phyloP scores from a whole-genome alignment of 2,888 invertebrate genomes.

The Neoascia interrupta region DNA sequence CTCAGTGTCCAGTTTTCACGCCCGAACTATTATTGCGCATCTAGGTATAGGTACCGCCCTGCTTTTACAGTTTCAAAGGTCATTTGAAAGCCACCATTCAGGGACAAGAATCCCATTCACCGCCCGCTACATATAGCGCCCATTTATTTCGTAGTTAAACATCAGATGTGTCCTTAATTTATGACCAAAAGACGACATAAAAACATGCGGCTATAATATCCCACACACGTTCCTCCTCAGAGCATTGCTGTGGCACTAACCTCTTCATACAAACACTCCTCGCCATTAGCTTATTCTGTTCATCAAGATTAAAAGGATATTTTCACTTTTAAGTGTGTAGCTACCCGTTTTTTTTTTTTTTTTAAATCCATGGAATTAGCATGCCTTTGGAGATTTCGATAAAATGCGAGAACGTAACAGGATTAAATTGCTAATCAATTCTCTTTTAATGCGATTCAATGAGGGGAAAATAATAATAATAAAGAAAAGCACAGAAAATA shows the following conservation, averaged over 20 bases:
- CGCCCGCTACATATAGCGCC: constrained; percentile 34
- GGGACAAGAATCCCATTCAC: constrained; percentile 41
- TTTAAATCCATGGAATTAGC: constrained; percentile 46
- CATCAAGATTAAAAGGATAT: constrained; percentile 54
- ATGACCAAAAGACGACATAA: constrained; percentile 46
- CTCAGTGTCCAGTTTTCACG: too few relatives aligned
- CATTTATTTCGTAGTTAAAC: constrained; percentile 56
- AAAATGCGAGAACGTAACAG: constrained; percentile 47
- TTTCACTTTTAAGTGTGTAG: constrained; percentile 59
- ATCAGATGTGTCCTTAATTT: constrained; percentile 53
- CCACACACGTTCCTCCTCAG: constrained; percentile 12
- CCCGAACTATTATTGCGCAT: too few relatives aligned
- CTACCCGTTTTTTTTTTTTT: too few relatives aligned
- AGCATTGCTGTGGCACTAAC: background rate
- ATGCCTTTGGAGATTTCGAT: constrained; percentile 30
- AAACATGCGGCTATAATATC: constrained; percentile 25
- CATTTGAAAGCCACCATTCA: constrained; percentile 32
- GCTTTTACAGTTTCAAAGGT: constrained; percentile 1
- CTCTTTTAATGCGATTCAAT: constrained; percentile 59
- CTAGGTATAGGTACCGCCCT: too few relatives aligned
- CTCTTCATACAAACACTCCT: background rate
- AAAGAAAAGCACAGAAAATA: constrained; percentile 34
- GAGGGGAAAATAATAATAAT: constrained; percentile 57
- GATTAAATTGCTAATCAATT: constrained; percentile 66
- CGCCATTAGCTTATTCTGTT: background rate